Conservation (phyloP, 2,113 vertebrate species). For the Todiramphus chloris region DNA sequence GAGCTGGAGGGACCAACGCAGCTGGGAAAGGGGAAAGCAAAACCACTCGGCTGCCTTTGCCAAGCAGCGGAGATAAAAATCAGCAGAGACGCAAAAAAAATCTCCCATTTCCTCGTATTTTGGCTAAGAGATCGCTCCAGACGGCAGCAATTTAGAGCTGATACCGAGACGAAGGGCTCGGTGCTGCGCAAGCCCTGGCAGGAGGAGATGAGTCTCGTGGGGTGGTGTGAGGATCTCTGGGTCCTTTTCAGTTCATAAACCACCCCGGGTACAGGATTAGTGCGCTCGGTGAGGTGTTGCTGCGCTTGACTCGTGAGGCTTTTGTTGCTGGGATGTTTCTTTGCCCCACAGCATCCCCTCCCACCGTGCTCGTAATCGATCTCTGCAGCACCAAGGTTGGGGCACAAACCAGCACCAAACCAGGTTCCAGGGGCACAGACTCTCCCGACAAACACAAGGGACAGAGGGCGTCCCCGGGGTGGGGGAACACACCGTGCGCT, state of each 20-base stretch:
- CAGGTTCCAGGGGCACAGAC: neutral
- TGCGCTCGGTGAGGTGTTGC: rapidly evolving
- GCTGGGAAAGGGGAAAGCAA: neutral
- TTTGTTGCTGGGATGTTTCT: neutral
- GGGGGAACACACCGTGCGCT: neutral
- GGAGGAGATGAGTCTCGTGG: neutral
- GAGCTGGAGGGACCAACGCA: neutral
- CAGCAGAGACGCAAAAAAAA: conserved; percentile 20
- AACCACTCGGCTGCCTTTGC: neutral
- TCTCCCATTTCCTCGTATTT: conserved; percentile 55
- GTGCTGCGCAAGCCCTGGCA: neutral
- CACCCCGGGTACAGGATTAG: neutral
- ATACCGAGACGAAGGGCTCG: neutral
- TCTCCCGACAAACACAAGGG: rapidly evolving
- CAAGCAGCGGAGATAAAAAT: conserved; percentile 52
- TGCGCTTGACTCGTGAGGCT: neutral
- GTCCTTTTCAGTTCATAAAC: neutral
- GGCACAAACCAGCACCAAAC: neutral
- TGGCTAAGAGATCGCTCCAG: conserved; percentile 33
- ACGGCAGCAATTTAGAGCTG: conserved; percentile 52
- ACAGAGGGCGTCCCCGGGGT: rapidly evolving
- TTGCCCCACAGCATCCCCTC: neutral
- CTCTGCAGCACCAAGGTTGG: neutral
- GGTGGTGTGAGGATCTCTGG: neutral
- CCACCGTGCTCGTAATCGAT: rapidly evolving